These are phyloP conservation scores for Myocastor coypus DNA, from an alignment of 2,113 vertebrate species.

Conservation along the genomic window DNA sequence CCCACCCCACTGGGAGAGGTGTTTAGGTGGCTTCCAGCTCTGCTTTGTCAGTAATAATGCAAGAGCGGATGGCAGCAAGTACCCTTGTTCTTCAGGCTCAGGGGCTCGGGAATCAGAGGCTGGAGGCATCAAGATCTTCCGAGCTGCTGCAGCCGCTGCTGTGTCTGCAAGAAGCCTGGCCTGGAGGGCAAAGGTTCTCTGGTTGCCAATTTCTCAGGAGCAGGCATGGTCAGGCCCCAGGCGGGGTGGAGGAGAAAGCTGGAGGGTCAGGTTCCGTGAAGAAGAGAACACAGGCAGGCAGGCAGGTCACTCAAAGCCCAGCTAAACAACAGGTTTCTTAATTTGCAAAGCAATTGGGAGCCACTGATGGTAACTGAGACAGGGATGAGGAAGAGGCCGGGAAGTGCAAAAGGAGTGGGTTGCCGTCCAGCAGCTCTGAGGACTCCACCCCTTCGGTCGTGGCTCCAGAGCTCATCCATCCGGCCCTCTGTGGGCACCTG, in stretches of 20 bases:
- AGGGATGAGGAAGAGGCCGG: background rate
- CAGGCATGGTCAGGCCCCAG: too few relatives aligned
- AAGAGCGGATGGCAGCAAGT: background rate
- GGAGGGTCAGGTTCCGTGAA: too few relatives aligned
- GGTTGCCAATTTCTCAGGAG: accelerated
- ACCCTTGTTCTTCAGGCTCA: background rate
- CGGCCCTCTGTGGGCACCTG: background rate
- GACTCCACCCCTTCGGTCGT: background rate
- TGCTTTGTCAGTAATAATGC: accelerated
- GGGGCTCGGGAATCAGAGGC: accelerated
- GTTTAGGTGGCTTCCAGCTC: background rate
- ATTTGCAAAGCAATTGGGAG: background rate
- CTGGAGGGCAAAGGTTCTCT: accelerated
- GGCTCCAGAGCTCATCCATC: background rate
- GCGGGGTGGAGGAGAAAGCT: too few relatives aligned
- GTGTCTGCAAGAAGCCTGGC: background rate
- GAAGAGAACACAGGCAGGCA: accelerated
- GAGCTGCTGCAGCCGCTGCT: background rate
- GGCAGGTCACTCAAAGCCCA: too few relatives aligned
- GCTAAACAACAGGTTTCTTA: background rate
- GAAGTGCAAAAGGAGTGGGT: background rate
- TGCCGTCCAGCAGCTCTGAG: too few relatives aligned
- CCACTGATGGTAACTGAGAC: background rate
- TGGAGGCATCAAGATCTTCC: background rate
- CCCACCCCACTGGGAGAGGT: background rate